Evolutionary conservation across 2,888 invertebrate genomes (phyloP).

Genomic region (Caenorhabditis doughertyi): DNA sequence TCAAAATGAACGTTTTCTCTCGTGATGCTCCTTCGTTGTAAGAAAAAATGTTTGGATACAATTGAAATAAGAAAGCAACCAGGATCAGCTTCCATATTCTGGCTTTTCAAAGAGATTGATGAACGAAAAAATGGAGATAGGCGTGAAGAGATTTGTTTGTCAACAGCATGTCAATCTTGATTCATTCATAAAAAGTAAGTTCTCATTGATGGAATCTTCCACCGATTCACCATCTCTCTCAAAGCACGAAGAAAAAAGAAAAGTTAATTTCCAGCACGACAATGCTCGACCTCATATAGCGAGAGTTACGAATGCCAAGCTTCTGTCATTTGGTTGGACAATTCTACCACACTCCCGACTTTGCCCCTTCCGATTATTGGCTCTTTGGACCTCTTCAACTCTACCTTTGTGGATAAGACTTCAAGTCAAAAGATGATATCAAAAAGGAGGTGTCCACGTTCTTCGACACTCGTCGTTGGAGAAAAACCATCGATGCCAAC

Average conservation of each 20-base stretch:
- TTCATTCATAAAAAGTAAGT: no score
- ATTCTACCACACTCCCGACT: conserved; percentile 12
- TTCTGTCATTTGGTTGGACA: neutral
- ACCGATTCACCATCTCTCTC: no score
- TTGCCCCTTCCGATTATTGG: conserved; percentile 24
- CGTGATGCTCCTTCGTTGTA: no score
- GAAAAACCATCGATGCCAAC: neutral
- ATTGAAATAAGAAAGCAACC: no score
- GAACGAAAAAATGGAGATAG: no score
- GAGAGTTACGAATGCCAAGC: neutral
- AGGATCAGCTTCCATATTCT: no score
- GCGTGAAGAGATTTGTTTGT: no score
- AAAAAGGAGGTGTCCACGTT: neutral
- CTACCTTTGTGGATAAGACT: conserved; percentile 3
- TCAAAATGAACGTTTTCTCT: no score
- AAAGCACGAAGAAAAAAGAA: neutral
- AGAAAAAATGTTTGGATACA: no score
- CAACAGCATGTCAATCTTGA: no score
- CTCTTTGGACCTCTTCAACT: conserved; percentile 12
- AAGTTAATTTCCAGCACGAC: conserved; percentile 12
- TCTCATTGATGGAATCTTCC: no score
- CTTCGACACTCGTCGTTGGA: conserved; percentile 7
- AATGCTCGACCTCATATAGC: conserved; percentile 16
- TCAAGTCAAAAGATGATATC: conserved; percentile 2
- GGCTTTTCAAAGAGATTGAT: no score